Conservation (phyloP, 2,888 invertebrate genomes). For the Heliconius sara region DNA sequence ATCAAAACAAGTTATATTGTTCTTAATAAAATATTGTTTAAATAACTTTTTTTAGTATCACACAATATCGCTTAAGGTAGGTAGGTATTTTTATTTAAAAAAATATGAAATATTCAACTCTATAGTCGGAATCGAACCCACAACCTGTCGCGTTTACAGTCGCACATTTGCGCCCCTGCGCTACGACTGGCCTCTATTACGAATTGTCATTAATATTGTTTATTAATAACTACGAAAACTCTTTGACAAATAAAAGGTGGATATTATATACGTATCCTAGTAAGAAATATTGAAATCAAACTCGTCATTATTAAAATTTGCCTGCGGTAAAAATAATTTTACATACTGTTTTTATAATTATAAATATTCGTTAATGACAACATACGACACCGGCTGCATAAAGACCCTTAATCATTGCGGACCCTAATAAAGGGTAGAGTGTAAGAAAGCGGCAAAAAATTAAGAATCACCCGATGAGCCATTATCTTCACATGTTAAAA, state of each 20-base stretch:
- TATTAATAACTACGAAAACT: background rate
- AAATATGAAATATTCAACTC: too few species aligned
- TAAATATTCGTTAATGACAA: constrained; percentile 74
- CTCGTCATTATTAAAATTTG: constrained; percentile 43
- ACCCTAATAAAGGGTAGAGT: constrained; percentile 74
- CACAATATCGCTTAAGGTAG: too few species aligned
- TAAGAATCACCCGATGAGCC: constrained; percentile 83
- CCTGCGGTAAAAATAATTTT: constrained; percentile 52
- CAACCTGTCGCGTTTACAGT: too few species aligned
- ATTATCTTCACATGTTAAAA: constrained; percentile 83
- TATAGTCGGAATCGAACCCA: too few species aligned
- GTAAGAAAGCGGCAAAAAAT: constrained; percentile 80
- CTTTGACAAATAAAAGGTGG: background rate
- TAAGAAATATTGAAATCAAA: background rate
- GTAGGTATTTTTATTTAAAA: too few species aligned
- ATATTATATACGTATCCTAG: background rate
- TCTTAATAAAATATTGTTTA: background rate
- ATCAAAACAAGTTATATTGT: background rate
- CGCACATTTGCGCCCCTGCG: too few species aligned
- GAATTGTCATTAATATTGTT: too few species aligned
- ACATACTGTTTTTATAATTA: constrained; percentile 46
- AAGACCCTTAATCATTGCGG: constrained; percentile 79
- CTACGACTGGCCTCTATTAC: too few species aligned
- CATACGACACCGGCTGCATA: constrained; percentile 69
- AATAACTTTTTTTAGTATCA: too few species aligned